phyloP scores from a whole-genome alignment of 37 sponge, comb jelly and placozoan genomes.

The Bolinopsis microptera region DNA sequence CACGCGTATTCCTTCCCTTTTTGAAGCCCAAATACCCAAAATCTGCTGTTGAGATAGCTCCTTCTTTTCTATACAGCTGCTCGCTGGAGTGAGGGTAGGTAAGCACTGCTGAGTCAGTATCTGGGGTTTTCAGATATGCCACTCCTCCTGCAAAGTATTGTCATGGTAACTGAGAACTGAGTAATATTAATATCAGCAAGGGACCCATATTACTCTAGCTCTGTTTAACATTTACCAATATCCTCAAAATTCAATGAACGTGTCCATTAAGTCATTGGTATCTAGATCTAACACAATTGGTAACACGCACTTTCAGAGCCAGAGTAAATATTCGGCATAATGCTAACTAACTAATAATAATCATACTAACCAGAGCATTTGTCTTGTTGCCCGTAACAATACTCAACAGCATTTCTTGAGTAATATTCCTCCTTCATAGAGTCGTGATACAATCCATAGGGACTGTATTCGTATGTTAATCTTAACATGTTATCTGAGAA shows the following conservation, averaged over 20 bases:
- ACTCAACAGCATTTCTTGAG: not conserved
- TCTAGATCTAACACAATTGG: too few relatives aligned
- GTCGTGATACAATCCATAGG: slow-evolving; percentile 10
- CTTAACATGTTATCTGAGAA: slow-evolving; percentile 27
- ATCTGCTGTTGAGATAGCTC: not conserved
- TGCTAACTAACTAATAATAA: not conserved
- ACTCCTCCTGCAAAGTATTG: not conserved
- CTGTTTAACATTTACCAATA: too few relatives aligned
- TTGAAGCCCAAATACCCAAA: not conserved
- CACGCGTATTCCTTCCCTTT: slow-evolving; percentile 25
- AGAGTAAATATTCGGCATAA: too few relatives aligned
- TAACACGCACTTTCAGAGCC: too few relatives aligned
- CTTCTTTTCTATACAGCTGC: not conserved
- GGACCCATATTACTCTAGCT: too few relatives aligned
- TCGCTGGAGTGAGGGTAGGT: not conserved
- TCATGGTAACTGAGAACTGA: too few relatives aligned
- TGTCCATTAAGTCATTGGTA: too few relatives aligned
- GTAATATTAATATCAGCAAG: too few relatives aligned
- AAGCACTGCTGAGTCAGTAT: not conserved
- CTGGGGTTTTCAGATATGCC: not conserved
- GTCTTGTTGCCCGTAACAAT: not conserved
- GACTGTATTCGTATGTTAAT: not conserved
- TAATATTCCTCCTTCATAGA: not conserved
- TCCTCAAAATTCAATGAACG: too few relatives aligned
- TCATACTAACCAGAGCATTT: not conserved